These are phyloP conservation scores for Daphoenositta chrysoptera DNA, from an alignment of 2,113 vertebrate genomes.

Conservation along the genomic window DNA sequence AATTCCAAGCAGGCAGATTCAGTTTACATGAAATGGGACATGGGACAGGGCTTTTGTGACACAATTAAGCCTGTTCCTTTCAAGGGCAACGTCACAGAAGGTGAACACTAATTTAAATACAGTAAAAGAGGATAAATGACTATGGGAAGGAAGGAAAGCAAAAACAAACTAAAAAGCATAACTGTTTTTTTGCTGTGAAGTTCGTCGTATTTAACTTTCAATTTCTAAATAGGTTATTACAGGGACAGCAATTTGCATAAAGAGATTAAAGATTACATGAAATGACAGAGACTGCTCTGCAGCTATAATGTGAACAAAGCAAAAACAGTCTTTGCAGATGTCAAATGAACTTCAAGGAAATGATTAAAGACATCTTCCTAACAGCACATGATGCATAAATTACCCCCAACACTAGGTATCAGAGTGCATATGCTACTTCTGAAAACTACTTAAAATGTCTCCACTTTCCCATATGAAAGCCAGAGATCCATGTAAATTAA, in stretches of 20 bases:
- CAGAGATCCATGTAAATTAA: not conserved
- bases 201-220: not conserved
- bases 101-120: conserved; percentile 17
- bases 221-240: conserved; percentile 17
- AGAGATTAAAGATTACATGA: conserved; percentile 19
- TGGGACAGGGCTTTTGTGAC: not conserved
- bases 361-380: not conserved
- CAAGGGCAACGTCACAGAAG: conserved; percentile 20
- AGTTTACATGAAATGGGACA: not conserved
- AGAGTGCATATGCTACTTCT: not conserved
- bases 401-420: not conserved
- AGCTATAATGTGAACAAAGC: not conserved
- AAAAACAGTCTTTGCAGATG: not conserved
- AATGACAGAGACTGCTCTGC: not conserved
- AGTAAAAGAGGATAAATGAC: conserved; percentile 12
- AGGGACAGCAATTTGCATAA: conserved; percentile 11
- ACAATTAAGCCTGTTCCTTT: conserved; percentile 46
- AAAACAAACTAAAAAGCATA: not conserved
- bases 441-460: not conserved
- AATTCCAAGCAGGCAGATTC: conserved; percentile 49
- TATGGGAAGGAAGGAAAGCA: not conserved
- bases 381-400: not conserved
- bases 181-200: not conserved
- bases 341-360: conserved; percentile 13
- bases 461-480: not conserved